Evolutionary conservation across 2,888 invertebrate species (phyloP).

Genomic region (Dicyrtomina minuta): DNA sequence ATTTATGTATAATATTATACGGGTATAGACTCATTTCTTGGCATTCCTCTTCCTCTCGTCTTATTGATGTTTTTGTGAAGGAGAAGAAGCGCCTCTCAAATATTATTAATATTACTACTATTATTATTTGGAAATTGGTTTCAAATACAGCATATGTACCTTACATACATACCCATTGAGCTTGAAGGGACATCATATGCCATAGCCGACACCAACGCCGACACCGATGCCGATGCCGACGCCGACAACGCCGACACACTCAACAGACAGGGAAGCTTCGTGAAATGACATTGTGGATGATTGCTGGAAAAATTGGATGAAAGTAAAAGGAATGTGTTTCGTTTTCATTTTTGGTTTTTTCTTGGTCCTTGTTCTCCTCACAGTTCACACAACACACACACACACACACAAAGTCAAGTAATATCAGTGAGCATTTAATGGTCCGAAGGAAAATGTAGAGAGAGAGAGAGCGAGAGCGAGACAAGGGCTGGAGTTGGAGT

Average conservation of each 20-base stretch:
- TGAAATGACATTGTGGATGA: constrained; percentile 25
- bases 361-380: background rate
- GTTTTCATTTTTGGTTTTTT: background rate
- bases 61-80: too few relatives aligned
- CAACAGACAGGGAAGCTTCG: background rate
- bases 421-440: constrained; percentile 46
- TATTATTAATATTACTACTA: too few relatives aligned
- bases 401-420: constrained; percentile 30
- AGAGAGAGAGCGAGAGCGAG: constrained; percentile 23
- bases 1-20: too few relatives aligned
- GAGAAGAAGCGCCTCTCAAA: too few relatives aligned
- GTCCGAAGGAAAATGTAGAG: constrained; percentile 42
- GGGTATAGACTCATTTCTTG: too few relatives aligned
- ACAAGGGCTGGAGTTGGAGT: background rate
- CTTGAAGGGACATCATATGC: too few relatives aligned
- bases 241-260: background rate
- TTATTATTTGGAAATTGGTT: too few relatives aligned
- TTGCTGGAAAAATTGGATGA: constrained; percentile 5
- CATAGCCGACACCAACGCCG: background rate
- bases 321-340: constrained; percentile 19
- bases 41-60: too few relatives aligned
- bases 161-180: too few relatives aligned
- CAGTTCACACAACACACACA: background rate
- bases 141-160: too few relatives aligned
- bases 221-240: too few relatives aligned